These are phyloP conservation scores for Porites rus DNA, from an alignment of 92 coral and sea anemone species.

Conservation along the genomic window DNA sequence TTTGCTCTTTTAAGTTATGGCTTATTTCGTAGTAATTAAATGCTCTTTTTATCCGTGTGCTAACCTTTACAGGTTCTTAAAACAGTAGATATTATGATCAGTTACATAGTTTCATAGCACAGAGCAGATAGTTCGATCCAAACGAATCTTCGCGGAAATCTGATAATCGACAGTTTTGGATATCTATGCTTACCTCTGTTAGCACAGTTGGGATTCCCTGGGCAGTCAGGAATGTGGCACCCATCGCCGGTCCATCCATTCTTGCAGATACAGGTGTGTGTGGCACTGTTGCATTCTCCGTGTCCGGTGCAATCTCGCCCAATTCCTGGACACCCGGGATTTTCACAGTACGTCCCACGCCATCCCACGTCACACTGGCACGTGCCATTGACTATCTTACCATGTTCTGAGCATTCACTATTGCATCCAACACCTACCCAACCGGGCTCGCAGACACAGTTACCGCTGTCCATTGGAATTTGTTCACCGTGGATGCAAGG, in stretches of 20 bases:
- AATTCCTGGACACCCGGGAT: conserved; percentile 95
- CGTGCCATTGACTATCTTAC: conserved; percentile 68
- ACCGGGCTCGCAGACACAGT: conserved; percentile 91
- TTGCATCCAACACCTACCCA: conserved; percentile 95
- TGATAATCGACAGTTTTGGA: background rate
- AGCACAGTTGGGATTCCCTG: conserved; percentile 96
- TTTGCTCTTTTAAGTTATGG: no score
- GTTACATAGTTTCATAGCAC: background rate
- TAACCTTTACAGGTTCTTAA: background rate
- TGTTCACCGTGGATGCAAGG: conserved; percentile 92
- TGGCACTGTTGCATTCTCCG: conserved; percentile 96
- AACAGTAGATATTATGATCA: background rate
- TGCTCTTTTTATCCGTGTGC: background rate
- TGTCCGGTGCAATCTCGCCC: conserved; percentile 89
- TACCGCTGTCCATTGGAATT: conserved; percentile 96
- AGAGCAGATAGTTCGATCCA: no score
- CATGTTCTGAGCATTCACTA: conserved; percentile 98
- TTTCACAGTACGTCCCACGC: conserved; percentile 95
- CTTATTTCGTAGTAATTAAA: no score
- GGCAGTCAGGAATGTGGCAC: conserved; percentile 95
- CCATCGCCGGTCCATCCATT: conserved; percentile 99
- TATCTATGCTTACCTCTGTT: conserved; percentile 67
- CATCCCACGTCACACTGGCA: conserved; percentile 92
- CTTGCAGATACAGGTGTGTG: conserved; percentile 86
- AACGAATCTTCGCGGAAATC: background rate